Evolutionary conservation across 64 coral and sea anemone species (phyloP), one percentile per base, ranked within the genome.

Genomic region (Cladopsammia gracilis): DNA sequence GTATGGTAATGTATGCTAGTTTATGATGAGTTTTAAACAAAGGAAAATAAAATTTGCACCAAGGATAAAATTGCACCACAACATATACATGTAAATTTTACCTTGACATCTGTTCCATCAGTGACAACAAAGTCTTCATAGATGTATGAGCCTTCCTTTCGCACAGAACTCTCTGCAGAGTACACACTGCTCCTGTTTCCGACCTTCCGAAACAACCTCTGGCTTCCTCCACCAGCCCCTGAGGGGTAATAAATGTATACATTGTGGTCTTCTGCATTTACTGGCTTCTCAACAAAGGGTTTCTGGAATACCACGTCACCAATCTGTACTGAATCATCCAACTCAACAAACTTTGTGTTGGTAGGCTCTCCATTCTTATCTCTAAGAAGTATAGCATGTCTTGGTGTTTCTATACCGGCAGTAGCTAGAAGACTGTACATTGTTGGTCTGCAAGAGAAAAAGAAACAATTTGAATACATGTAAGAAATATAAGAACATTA

Each of bases 101-200:
- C 98, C 94, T 99, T 99, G 15, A 99, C 98, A 94, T 99, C 98
- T 66, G 98, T 99, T 19, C 98, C 98, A 50, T 99, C 98, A 62
- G 98, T 99, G 42, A 92, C 94, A 25, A 99, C 92, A 71, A 99
- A 99, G 64, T 99, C 94, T 76, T 99, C 98, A 78, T 99, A 99
- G n/a, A 99, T 99, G 62, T 99, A 99, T 0, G 98, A 99, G 19
- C 98, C 98, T 68, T 77, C 80, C 59, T 96, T 96, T 10, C 98
- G 86, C 4, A 99, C 98, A 84, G 68, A 93, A 68, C 98, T 99
- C 45, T 99, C 93, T 48, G 83, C 88, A 25, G 94, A 99, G 84
- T 99, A 99, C 9, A 96, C 88, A 83, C 98, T 99, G 54, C 98
- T 99, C 13, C 95, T 78, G 65, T 95, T 99, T 42, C 98, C 98